Evolutionary conservation across 2,888 invertebrate genomes (phyloP).

Genomic region (Rhingia rostrata): DNA sequence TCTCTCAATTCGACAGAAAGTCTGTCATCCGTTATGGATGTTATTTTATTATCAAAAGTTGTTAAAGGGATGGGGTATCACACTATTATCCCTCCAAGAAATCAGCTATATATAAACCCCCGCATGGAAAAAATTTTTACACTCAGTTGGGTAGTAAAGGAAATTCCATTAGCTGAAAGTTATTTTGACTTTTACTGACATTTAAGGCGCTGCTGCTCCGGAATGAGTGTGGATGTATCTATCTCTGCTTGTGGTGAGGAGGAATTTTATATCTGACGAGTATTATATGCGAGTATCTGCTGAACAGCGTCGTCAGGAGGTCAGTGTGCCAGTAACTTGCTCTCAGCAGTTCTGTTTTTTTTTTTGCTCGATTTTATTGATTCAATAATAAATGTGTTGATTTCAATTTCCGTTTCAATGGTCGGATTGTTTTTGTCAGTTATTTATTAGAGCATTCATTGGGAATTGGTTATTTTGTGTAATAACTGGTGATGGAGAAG

Average conservation of each 20-base stretch:
- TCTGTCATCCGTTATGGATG: not conserved
- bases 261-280: not conserved
- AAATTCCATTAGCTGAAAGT: slow-evolving; percentile 34
- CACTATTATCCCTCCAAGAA: not conserved
- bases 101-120: not conserved
- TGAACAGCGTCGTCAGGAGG: not conserved
- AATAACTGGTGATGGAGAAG: no score
- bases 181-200: slow-evolving; percentile 24
- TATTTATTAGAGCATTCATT: slow-evolving; percentile 8
- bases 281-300: not conserved
- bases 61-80: not conserved
- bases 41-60: not conserved
- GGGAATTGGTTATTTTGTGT: not conserved
- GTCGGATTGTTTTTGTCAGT: not conserved
- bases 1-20: slow-evolving; percentile 40
- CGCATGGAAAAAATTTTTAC: not conserved
- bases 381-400: slow-evolving; percentile 47
- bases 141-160: slow-evolving; percentile 7
- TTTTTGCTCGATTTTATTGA: slow-evolving; percentile 42
- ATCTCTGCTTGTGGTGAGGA: not conserved
- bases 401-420: slow-evolving; percentile 41
- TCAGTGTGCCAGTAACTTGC: slow-evolving; percentile 38
- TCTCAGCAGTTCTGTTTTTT: slow-evolving; percentile 38
- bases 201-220: not conserved
- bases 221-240: not conserved